Evolutionary conservation across 2,113 vertebrate species (phyloP).

Genomic region (Zosterops japonicus): DNA sequence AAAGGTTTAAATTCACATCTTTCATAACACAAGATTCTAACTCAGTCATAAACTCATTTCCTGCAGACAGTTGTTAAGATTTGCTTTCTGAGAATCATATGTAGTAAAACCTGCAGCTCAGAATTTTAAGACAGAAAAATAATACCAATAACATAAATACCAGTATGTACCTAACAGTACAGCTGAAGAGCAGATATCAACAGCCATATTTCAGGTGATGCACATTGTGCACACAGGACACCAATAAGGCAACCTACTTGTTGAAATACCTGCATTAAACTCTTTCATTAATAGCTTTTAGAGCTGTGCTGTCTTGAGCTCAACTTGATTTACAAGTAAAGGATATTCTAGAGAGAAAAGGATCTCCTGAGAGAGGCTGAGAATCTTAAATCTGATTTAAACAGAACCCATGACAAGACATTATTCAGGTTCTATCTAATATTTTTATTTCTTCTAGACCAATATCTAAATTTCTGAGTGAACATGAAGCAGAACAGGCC

Average conservation of each 20-base stretch:
- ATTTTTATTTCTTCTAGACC: not conserved
- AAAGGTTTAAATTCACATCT: not conserved
- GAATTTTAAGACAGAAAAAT: not conserved
- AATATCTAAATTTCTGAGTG: not conserved
- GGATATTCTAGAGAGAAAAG: not conserved
- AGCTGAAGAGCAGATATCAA: not conserved
- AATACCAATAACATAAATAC: not conserved
- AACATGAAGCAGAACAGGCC: not conserved
- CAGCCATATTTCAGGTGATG: not conserved
- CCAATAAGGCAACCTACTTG: not conserved
- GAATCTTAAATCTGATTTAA: not conserved
- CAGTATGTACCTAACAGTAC: not conserved
- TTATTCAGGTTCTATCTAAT: not conserved
- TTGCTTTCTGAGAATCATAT: not conserved
- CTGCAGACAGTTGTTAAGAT: not conserved
- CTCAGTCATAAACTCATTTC: not conserved
- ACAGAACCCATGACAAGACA: not conserved
- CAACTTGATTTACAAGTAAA: not conserved
- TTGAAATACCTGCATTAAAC: not conserved
- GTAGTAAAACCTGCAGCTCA: not conserved
- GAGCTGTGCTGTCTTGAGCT: not conserved
- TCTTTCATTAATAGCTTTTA: not conserved
- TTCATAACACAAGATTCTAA: not conserved
- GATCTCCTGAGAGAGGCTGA: not conserved
- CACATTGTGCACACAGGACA: not conserved